Evolutionary conservation across 2,113 vertebrate species (phyloP).

Genomic region (Daphoenositta chrysoptera): DNA sequence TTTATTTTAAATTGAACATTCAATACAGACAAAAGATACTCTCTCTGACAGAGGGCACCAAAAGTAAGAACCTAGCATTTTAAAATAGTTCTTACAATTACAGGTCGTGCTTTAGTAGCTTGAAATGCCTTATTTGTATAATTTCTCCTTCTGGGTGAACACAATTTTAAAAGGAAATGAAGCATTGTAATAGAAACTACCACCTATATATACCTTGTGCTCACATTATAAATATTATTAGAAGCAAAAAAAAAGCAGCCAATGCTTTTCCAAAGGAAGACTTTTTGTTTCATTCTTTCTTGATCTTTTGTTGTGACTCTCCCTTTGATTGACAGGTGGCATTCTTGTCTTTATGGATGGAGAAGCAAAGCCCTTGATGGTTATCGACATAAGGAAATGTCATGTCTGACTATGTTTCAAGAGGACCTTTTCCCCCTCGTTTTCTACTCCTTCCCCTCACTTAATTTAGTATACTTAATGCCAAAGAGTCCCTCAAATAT

Average conservation of each 20-base stretch:
- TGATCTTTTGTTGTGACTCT: conserved; percentile 51
- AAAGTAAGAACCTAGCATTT: not conserved
- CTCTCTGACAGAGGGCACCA: not conserved
- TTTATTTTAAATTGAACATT: not conserved
- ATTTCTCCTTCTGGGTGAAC: conserved; percentile 61
- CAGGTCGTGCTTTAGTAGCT: conserved; percentile 26
- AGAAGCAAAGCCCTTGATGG: conserved; percentile 85
- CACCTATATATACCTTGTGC: conserved; percentile 23
- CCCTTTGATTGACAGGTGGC: conserved; percentile 88
- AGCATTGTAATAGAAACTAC: conserved; percentile 53
- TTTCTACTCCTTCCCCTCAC: conserved; percentile 44
- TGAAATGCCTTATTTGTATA: conserved; percentile 69
- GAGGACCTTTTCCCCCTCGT: conserved; percentile 37
- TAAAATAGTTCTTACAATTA: conserved; percentile 63
- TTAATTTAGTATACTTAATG: conserved; percentile 69
- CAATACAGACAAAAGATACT: not conserved
- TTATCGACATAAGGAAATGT: conserved; percentile 94
- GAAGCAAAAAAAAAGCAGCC: not conserved
- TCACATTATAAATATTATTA: conserved; percentile 27
- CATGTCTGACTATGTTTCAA: conserved; percentile 78
- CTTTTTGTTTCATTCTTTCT: conserved; percentile 40
- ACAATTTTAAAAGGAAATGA: conserved; percentile 57
- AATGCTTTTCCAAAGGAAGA: conserved; percentile 9
- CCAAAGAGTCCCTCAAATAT: conserved; percentile 55
- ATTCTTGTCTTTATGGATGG: conserved; percentile 87